A percentile compares a stretch with the other conserved stretches of the same genome.
These are phyloP conservation scores for Daubentonia madagascariensis DNA, from an alignment of 2,113 vertebrate species.

Conservation along the genomic window DNA sequence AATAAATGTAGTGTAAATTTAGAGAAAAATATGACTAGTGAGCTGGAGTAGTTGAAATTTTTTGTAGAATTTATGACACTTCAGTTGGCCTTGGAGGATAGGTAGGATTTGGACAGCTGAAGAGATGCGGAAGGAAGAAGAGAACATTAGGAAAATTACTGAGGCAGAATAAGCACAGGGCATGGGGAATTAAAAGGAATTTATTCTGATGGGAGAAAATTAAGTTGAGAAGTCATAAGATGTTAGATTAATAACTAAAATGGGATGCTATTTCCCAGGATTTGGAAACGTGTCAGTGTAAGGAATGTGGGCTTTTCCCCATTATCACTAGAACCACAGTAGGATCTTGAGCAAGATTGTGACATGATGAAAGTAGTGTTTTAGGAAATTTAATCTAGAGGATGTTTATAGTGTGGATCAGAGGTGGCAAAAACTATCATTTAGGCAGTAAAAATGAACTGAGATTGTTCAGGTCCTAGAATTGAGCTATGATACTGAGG, in stretches of 20 bases:
- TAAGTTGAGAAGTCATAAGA: background rate
- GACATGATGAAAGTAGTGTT: background rate
- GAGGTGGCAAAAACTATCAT: background rate
- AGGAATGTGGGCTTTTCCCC: background rate
- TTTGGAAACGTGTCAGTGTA: background rate
- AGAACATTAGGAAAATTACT: background rate
- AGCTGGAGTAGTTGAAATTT: background rate
- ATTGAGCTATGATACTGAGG: background rate
- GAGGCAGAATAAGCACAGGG: background rate
- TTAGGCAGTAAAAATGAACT: background rate
- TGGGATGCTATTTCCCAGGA: background rate
- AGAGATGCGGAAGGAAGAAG: background rate
- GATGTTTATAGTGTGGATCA: background rate
- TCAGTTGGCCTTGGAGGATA: background rate
- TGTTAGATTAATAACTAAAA: background rate
- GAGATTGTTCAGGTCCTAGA: background rate
- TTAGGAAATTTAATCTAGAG: constrained; percentile 20
- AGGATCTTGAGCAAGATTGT: background rate
- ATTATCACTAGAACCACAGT: background rate
- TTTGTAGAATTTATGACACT: background rate
- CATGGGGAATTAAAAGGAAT: background rate
- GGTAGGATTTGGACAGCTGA: background rate
- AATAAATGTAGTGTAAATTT: background rate
- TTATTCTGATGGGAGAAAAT: background rate
- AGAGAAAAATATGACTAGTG: background rate